Conservation (phyloP, 2,888 invertebrate genomes). For the Achlya flavicornis region DNA sequence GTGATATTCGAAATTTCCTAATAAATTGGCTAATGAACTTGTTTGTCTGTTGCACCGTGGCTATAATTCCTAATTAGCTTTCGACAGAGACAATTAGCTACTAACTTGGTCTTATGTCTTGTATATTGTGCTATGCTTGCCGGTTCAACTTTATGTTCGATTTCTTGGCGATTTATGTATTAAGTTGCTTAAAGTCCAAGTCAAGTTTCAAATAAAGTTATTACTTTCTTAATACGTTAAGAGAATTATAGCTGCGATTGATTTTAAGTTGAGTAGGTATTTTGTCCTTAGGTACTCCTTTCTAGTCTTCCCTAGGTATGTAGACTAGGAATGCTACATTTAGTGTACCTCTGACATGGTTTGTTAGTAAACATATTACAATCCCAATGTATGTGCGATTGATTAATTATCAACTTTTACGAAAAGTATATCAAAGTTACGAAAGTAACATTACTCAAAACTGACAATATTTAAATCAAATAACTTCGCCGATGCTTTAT, state of each 20-base stretch:
- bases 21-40: slow-evolving; percentile 64
- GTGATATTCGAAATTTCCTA: slow-evolving; percentile 50
- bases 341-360: no score
- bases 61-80: slow-evolving; percentile 68
- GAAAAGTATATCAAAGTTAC: not conserved
- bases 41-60: slow-evolving; percentile 57
- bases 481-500: not conserved
- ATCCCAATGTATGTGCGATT: no score
- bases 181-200: slow-evolving; percentile 30
- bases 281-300: not conserved
- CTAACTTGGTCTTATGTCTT: slow-evolving; percentile 21
- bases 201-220: slow-evolving; percentile 15
- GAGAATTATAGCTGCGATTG: not conserved
- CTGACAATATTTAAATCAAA: not conserved
- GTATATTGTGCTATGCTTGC: slow-evolving; percentile 38
- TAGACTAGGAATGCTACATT: no score
- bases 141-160: slow-evolving; percentile 33
- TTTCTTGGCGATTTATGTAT: slow-evolving; percentile 39
- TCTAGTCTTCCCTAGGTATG: no score
- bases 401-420: no score
- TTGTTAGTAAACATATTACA: no score
- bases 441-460: not conserved
- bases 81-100: slow-evolving; percentile 54
- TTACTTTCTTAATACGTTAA: not conserved
- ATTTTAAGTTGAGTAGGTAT: not conserved